Evolutionary conservation across 2,113 vertebrate species (phyloP).

Genomic region (Tupaia chinensis): DNA sequence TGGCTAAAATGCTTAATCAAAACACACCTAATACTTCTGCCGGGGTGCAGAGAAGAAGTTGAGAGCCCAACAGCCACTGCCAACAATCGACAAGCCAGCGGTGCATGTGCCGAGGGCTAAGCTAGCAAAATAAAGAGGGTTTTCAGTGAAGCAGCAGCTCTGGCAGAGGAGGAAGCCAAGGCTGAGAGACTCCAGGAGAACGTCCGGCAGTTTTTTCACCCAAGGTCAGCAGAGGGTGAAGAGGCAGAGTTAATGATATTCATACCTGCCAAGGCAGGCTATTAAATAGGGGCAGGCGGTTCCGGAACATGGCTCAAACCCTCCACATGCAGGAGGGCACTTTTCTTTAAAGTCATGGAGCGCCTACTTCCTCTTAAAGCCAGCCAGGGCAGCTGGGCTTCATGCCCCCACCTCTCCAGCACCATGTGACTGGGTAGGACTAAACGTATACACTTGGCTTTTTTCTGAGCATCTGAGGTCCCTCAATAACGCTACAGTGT

Average conservation of each 20-base stretch:
- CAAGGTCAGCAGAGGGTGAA: slow-evolving; percentile 47
- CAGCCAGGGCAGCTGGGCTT: rapidly evolving
- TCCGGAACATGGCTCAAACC: neutral
- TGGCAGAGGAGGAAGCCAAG: neutral
- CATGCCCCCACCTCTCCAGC: rapidly evolving
- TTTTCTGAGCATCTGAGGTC: too few species aligned
- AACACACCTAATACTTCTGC: slow-evolving; percentile 78
- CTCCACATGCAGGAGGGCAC: neutral
- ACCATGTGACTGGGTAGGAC: rapidly evolving
- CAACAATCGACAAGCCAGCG: neutral
- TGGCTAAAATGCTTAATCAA: slow-evolving; percentile 67
- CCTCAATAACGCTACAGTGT: too few species aligned
- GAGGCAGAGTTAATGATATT: neutral
- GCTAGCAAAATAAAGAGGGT: slow-evolving; percentile 62
- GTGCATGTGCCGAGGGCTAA: neutral
- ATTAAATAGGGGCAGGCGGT: neutral
- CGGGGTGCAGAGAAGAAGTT: neutral
- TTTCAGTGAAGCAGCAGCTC: neutral
- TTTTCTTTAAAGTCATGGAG: neutral
- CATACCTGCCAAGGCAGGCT: neutral
- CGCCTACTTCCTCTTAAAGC: neutral
- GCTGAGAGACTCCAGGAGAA: neutral
- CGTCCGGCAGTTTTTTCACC: neutral
- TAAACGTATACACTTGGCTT: rapidly evolving
- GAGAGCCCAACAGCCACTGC: neutral